A percentile compares a stretch with the other conserved stretches of the same genome.
phyloP scores from a whole-genome alignment of 2,113 vertebrate species.

The Hydrochoerus hydrochaeris region DNA sequence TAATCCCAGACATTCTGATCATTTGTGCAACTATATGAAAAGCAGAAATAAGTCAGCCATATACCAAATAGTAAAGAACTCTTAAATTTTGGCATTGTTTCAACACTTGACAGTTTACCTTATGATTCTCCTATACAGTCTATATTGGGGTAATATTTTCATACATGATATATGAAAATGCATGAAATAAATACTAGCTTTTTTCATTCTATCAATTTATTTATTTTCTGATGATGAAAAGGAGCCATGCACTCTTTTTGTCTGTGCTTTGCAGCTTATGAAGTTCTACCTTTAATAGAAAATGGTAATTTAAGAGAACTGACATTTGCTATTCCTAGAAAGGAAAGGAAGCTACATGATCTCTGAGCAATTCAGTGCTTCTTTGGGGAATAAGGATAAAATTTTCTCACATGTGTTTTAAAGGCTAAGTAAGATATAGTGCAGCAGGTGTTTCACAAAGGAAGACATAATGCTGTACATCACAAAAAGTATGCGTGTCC shows the following conservation, averaged over 20 bases:
- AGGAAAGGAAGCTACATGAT: neutral
- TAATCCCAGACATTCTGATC: neutral
- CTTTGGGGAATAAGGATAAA: neutral
- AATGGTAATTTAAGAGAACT: neutral
- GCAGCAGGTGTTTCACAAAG: neutral
- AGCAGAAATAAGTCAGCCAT: constrained; percentile 37
- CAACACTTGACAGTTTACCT: neutral
- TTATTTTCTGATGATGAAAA: neutral
- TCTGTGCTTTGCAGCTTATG: neutral
- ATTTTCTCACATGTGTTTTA: neutral
- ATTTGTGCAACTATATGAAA: neutral
- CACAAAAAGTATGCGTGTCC: neutral
- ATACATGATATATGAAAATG: neutral
- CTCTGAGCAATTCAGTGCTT: neutral
- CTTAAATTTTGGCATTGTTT: neutral
- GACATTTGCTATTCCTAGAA: neutral
- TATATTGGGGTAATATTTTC: neutral
- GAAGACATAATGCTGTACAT: neutral
- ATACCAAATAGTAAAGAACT: neutral
- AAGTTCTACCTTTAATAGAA: neutral
- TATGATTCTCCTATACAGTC: neutral
- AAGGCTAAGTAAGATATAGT: neutral
- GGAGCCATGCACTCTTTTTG: neutral
- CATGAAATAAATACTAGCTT: neutral
- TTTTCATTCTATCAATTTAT: neutral